Percentiles rank a stretch among this genome's conserved stretches.
These are phyloP conservation scores for Calyptommatus sinebrachiatus DNA, from an alignment of 2,113 vertebrate species.

Conservation along the genomic window DNA sequence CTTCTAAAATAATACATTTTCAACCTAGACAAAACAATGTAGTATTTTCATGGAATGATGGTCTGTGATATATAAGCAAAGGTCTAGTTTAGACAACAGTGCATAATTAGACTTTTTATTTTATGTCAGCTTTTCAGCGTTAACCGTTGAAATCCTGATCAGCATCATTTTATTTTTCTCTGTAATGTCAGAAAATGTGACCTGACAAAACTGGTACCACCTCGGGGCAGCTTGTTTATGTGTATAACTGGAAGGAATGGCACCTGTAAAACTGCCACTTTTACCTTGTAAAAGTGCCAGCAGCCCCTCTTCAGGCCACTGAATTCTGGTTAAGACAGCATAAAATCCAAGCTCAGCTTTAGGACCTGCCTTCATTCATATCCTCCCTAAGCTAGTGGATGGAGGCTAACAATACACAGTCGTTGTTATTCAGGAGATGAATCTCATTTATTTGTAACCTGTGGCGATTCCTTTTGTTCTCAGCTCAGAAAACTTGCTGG, in stretches of 20 bases:
- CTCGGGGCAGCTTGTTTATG: conserved; percentile 12
- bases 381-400: conserved; percentile 26
- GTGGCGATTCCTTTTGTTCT: conserved; percentile 68
- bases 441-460: conserved; percentile 72
- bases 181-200: conserved; percentile 4
- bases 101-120: background rate
- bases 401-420: conserved; percentile 54
- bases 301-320: conserved; percentile 3
- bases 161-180: conserved; percentile 19
- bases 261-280: conserved; percentile 7
- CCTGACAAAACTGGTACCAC: conserved; percentile 4
- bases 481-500: conserved; percentile 62
- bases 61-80: background rate
- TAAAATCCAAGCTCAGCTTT: conserved; percentile 14
- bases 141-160: conserved; percentile 19
- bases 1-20: background rate
- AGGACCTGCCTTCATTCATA: background rate
- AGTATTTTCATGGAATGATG: background rate
- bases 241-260: background rate
- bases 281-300: conserved; percentile 10
- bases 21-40: background rate
- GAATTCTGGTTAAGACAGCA: conserved; percentile 20
- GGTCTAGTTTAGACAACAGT: conserved; percentile 11
- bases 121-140: background rate
- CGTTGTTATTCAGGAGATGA: conserved; percentile 65